Conservation (phyloP, 2,797 vertebrate species). For the Acropternis orthonyx region DNA sequence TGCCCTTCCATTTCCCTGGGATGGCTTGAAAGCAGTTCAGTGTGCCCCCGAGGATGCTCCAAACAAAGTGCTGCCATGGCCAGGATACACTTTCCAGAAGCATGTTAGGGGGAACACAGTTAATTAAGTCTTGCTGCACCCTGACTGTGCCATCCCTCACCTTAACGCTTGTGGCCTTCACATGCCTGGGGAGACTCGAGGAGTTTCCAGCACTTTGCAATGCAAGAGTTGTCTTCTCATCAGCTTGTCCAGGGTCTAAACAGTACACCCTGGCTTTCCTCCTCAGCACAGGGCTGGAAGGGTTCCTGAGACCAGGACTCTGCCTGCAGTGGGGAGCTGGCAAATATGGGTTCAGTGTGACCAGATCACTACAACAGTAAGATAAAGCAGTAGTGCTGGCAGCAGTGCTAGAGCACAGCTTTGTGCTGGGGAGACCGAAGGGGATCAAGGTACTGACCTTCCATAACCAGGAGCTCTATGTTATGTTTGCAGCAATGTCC, state of each 20-base stretch:
- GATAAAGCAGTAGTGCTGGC: not conserved
- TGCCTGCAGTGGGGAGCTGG: not conserved
- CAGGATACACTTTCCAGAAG: not conserved
- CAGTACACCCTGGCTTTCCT: not conserved
- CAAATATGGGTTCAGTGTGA: not conserved
- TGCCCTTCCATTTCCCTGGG: not conserved
- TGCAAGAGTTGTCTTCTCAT: not conserved
- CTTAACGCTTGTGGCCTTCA: not conserved
- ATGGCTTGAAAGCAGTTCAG: not conserved
- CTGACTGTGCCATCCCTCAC: not conserved
- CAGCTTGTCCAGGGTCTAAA: not conserved
- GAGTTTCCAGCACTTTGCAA: not conserved
- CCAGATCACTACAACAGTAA: not conserved
- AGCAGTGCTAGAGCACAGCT: not conserved
- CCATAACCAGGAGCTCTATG: not conserved
- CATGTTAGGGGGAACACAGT: not conserved
- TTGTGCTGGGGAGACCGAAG: not conserved
- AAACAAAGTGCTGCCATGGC: not conserved
- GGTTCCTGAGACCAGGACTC: not conserved
- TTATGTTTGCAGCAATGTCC: not conserved
- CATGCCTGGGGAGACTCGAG: not conserved
- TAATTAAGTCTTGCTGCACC: not conserved
- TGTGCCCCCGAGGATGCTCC: not conserved
- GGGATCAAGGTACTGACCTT: not conserved
- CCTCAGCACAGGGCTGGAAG: not conserved